Conservation (phyloP, 2,888 invertebrate genomes). For the Anthophora plumipes region DNA sequence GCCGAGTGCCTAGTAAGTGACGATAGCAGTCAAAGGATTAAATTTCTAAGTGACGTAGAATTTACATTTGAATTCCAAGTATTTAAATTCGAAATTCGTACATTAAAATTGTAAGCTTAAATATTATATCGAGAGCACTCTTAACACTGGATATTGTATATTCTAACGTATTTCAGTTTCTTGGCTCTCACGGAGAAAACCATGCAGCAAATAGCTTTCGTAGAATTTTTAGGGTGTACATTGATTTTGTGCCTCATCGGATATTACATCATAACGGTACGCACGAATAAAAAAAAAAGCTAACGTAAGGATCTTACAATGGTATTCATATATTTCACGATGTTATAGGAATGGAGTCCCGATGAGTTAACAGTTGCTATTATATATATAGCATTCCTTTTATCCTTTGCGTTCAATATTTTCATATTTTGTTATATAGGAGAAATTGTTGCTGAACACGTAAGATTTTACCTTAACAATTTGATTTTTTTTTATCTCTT, state of each 20-base stretch:
- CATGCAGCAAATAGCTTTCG: constrained; percentile 74
- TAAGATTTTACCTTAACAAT: constrained; percentile 21
- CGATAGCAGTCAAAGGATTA: too few species aligned
- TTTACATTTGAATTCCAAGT: too few species aligned
- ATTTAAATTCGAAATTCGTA: too few species aligned
- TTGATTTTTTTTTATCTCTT: not conserved
- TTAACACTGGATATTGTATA: not conserved
- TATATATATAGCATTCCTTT: constrained; percentile 69
- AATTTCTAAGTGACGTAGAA: too few species aligned
- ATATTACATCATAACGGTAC: constrained; percentile 78
- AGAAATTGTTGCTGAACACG: constrained; percentile 74
- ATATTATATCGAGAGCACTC: too few species aligned
- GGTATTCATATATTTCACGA: not conserved
- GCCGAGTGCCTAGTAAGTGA: too few species aligned
- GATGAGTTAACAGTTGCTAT: not conserved
- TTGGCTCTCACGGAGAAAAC: constrained; percentile 31
- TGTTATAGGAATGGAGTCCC: constrained; percentile 43
- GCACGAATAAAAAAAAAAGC: not conserved
- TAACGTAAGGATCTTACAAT: not conserved
- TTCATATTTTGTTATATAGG: constrained; percentile 79
- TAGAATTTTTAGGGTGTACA: constrained; percentile 78
- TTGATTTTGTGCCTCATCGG: constrained; percentile 77
- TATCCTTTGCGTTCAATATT: constrained; percentile 78
- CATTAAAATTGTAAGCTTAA: too few species aligned
- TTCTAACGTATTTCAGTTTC: constrained; percentile 35